Evolutionary conservation across 2,888 invertebrate genomes (phyloP).

Genomic region (Chymomyza amoena): DNA sequence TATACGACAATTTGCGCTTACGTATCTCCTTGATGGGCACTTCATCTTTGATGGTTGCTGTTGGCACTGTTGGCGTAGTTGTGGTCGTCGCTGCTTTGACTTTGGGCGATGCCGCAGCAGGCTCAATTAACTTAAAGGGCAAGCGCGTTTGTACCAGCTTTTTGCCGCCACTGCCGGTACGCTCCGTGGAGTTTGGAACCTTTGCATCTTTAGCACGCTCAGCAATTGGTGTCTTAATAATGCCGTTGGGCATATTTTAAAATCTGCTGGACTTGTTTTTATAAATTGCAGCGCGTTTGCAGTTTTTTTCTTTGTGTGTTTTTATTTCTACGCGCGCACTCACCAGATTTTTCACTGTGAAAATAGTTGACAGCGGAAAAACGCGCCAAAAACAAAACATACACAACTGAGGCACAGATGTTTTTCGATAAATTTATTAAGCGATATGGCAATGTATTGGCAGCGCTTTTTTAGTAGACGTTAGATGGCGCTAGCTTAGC

Average conservation of each 20-base stretch:
- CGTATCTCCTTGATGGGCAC: constrained; percentile 40
- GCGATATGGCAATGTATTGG: background rate
- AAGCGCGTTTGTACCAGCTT: constrained; percentile 83
- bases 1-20: constrained; percentile 74
- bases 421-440: constrained; percentile 13
- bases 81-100: constrained; percentile 18
- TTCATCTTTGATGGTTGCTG: constrained; percentile 9
- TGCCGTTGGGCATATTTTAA: constrained; percentile 39
- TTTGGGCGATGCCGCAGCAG: constrained; percentile 50
- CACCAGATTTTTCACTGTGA: constrained; percentile 2
- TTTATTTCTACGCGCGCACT: constrained; percentile 11
- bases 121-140: constrained; percentile 81
- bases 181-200: constrained; percentile 36
- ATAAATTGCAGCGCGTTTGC: background rate
- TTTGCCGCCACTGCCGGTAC: constrained; percentile 75
- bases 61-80: constrained; percentile 9
- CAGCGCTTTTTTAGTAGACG: background rate
- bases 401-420: constrained; percentile 23
- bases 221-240: constrained; percentile 52
- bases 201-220: constrained; percentile 34
- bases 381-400: constrained; percentile 42
- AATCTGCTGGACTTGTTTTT: constrained; percentile 3
- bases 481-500: background rate
- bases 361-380: constrained; percentile 12
- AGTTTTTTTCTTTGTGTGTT: background rate